Evolutionary conservation across 2,888 invertebrate genomes (phyloP).

Genomic region (Steinernema carpocapsae): DNA sequence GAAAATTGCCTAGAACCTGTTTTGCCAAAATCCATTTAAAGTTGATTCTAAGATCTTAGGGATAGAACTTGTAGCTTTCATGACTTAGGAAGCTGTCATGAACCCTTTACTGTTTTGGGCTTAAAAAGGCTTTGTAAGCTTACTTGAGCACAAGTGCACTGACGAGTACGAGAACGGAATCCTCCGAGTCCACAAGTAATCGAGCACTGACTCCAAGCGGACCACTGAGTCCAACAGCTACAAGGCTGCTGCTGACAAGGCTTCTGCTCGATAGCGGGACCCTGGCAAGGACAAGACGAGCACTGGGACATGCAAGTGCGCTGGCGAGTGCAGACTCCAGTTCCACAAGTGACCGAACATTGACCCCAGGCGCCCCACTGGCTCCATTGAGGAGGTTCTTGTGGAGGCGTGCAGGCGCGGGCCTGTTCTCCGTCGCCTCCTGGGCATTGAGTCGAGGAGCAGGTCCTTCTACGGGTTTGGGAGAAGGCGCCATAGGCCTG

Average conservation of each 20-base stretch:
- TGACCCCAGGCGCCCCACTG: slow-evolving; percentile 1
- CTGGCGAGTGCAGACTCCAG: slow-evolving; percentile 1
- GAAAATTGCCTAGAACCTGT: too few species aligned
- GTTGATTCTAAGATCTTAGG: too few species aligned
- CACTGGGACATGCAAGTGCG: not conserved
- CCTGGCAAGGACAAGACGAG: not conserved
- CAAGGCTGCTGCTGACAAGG: slow-evolving; percentile 1
- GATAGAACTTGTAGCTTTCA: too few species aligned
- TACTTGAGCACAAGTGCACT: slow-evolving; percentile 9
- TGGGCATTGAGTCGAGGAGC: slow-evolving; percentile 15
- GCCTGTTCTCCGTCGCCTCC: slow-evolving; percentile 7
- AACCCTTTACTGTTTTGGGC: too few species aligned
- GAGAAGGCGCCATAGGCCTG: slow-evolving; percentile 17
- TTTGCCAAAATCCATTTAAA: too few species aligned
- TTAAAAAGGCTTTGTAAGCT: not conserved
- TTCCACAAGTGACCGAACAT: not conserved
- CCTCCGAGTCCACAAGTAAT: slow-evolving; percentile 12
- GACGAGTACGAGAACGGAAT: slow-evolving; percentile 13
- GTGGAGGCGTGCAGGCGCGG: slow-evolving; percentile 1
- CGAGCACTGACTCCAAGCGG: slow-evolving; percentile 2
- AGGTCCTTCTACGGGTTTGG: not conserved
- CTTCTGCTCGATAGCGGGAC: not conserved
- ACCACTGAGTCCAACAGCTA: slow-evolving; percentile 13
- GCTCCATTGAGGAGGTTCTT: not conserved
- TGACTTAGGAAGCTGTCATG: too few species aligned